A percentile compares a stretch with the other conserved stretches of the same genome.
phyloP scores from a whole-genome alignment of 2,888 invertebrate species.

The Dromius quadrimaculatus region DNA sequence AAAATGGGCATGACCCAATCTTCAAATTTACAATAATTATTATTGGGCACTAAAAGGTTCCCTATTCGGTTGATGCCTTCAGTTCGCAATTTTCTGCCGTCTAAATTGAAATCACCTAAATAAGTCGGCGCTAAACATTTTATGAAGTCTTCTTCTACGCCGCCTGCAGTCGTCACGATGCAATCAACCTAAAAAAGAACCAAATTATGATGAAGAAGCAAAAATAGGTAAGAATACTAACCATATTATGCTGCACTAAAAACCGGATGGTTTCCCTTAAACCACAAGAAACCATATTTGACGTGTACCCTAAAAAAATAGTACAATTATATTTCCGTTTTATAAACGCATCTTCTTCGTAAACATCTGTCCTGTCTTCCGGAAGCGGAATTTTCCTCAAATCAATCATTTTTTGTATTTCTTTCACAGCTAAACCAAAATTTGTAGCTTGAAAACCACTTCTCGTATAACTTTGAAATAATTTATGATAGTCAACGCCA shows the following conservation, averaged over 20 bases:
- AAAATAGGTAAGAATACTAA: constrained; percentile 60
- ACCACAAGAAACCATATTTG: constrained; percentile 97
- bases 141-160: constrained; percentile 98
- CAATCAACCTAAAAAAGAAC: constrained; percentile 82
- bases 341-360: constrained; percentile 85
- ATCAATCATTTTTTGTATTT: constrained; percentile 92
- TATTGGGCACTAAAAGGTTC: constrained; percentile 96
- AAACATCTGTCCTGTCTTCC: constrained; percentile 74
- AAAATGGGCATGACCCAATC: constrained; percentile 96
- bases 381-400: constrained; percentile 78
- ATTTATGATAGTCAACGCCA: constrained; percentile 86
- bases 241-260: constrained; percentile 85
- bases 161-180: constrained; percentile 97
- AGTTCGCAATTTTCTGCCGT: constrained; percentile 83
- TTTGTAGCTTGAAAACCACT: constrained; percentile 99
- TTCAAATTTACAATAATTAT: constrained; percentile 98
- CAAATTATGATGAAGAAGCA: constrained; percentile 24
- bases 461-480: constrained; percentile 82
- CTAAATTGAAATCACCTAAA: constrained; percentile 89
- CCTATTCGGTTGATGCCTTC: constrained; percentile 88
- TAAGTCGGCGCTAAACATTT: constrained; percentile 97
- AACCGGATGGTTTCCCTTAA: constrained; percentile 91
- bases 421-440: constrained; percentile 90
- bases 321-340: constrained; percentile 86
- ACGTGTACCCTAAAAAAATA: constrained; percentile 96